Conservation (phyloP, 2,888 invertebrate species). For the Drosophila melanosoma region DNA sequence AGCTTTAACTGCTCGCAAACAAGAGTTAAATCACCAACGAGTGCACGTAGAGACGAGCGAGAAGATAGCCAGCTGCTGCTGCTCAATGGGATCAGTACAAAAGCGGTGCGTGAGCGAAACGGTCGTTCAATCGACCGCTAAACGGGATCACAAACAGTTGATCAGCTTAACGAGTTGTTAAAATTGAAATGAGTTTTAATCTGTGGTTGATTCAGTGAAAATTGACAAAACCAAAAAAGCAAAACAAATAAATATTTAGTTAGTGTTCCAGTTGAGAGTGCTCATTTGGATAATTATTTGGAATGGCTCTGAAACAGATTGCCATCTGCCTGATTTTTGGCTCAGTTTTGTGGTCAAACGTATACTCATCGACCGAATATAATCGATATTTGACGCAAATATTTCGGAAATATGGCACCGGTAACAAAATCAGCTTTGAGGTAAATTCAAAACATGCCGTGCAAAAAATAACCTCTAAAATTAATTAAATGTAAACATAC, state of each 20-base stretch:
- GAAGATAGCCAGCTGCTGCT: slow-evolving; percentile 9
- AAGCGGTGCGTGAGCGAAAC: slow-evolving; percentile 52
- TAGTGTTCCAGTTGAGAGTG: slow-evolving; percentile 17
- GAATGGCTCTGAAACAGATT: slow-evolving; percentile 52
- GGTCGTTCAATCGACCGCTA: slow-evolving; percentile 60
- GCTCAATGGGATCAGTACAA: slow-evolving; percentile 58
- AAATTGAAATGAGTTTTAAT: slow-evolving; percentile 44
- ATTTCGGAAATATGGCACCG: slow-evolving; percentile 84
- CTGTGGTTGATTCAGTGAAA: slow-evolving; percentile 18
- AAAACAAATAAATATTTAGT: background rate
- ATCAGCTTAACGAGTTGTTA: slow-evolving; percentile 6
- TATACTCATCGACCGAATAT: slow-evolving; percentile 78
- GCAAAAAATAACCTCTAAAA: background rate
- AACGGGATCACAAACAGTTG: slow-evolving; percentile 48
- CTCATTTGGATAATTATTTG: slow-evolving; percentile 23
- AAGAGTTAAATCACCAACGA: slow-evolving; percentile 40
- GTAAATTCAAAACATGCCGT: slow-evolving; percentile 57
- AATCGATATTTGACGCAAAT: slow-evolving; percentile 84
- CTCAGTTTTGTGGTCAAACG: slow-evolving; percentile 7
- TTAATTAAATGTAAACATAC: slow-evolving; percentile 12
- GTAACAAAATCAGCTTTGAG: slow-evolving; percentile 84
- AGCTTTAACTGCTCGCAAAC: slow-evolving; percentile 49
- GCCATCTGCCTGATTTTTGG: slow-evolving; percentile 33
- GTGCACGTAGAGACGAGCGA: slow-evolving; percentile 11
- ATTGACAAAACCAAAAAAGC: slow-evolving; percentile 18